Percentiles rank a stretch among this genome's conserved stretches.
These are phyloP conservation scores for Petroica traversi DNA, from an alignment of 2,113 vertebrate genomes.

Conservation along the genomic window DNA sequence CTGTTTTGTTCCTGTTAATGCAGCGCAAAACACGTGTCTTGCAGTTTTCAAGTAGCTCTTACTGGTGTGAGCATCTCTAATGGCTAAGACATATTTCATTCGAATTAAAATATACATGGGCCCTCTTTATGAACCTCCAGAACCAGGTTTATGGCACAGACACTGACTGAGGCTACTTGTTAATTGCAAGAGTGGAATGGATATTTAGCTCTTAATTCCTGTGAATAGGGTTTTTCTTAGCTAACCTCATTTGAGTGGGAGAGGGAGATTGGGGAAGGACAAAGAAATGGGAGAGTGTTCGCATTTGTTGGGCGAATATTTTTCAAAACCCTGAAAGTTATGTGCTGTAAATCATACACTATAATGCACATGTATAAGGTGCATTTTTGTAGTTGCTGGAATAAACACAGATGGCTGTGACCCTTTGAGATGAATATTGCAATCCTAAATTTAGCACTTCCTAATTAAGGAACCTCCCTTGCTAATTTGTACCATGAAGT, in stretches of 20 bases:
- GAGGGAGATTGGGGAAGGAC: background rate
- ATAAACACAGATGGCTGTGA: background rate
- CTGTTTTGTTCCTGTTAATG: background rate
- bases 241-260: background rate
- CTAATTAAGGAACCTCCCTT: constrained; percentile 4
- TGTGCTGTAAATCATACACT: background rate
- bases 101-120: background rate
- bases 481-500: background rate
- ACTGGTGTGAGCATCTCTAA: background rate
- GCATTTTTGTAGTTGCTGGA: background rate
- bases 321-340: background rate
- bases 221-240: background rate
- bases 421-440: background rate
- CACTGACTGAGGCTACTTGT: background rate
- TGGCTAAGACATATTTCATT: background rate
- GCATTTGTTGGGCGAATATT: background rate
- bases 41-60: background rate
- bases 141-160: background rate
- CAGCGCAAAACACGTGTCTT: background rate
- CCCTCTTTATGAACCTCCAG: background rate
- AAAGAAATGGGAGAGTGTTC: background rate
- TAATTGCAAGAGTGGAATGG: background rate
- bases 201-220: background rate
- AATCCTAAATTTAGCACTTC: background rate
- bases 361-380: background rate